Evolutionary conservation across 2,797 vertebrate species (phyloP).

Genomic region (Gymnocypris eckloni): DNA sequence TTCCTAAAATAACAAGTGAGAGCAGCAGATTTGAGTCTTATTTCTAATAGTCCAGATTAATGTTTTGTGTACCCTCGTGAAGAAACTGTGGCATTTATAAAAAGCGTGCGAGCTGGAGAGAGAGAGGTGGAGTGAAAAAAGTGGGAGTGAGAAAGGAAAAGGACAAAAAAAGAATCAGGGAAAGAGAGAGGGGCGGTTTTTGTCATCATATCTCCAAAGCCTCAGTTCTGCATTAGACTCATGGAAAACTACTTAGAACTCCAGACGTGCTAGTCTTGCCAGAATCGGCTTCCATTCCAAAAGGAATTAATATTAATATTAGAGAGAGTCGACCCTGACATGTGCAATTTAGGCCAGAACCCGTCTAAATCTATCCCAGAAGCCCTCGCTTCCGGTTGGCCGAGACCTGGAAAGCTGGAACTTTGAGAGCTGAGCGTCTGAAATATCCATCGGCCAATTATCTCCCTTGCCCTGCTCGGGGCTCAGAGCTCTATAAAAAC

Average conservation of each 20-base stretch:
- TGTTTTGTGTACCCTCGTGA: conserved; percentile 34
- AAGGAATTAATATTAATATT: conserved; percentile 80
- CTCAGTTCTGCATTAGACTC: conserved; percentile 73
- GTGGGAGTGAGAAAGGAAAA: conserved; percentile 40
- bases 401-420: conserved; percentile 66
- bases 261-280: conserved; percentile 73
- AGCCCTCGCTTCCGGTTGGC: conserved; percentile 71
- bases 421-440: conserved; percentile 58
- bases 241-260: conserved; percentile 77
- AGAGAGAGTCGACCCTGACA: conserved; percentile 75
- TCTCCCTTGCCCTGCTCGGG: conserved; percentile 53
- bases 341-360: conserved; percentile 76
- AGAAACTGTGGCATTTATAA: conserved; percentile 53
- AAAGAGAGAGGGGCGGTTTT: conserved; percentile 72
- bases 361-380: conserved; percentile 79
- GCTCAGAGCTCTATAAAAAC: conserved; percentile 59
- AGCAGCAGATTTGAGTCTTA: conserved; percentile 35
- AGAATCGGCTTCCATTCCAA: conserved; percentile 71
- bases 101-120: conserved; percentile 8
- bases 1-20: conserved; percentile 50
- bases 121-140: conserved; percentile 36
- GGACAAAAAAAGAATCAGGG: conserved; percentile 55
- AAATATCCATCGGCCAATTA: conserved; percentile 71
- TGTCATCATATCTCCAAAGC: conserved; percentile 77
- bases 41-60: conserved; percentile 53